phyloP scores from a whole-genome alignment of 2,888 invertebrate species.

The Cephus spinipes region DNA sequence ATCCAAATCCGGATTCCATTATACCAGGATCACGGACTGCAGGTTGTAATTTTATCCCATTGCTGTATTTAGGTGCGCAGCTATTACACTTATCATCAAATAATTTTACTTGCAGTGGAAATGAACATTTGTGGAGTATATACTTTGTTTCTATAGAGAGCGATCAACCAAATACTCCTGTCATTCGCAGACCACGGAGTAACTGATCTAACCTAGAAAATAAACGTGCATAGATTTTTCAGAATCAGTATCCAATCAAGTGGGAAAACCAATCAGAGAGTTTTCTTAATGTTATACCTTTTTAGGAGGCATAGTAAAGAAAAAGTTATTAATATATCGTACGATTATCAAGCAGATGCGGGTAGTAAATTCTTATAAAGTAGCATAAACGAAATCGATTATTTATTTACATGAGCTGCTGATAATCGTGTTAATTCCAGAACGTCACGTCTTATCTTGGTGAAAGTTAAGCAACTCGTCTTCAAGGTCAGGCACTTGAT shows the following conservation, averaged over 20 bases:
- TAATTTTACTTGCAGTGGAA: not conserved
- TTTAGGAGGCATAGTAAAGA: not conserved
- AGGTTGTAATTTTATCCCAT: not conserved
- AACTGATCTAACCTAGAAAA: not conserved
- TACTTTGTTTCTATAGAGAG: not conserved
- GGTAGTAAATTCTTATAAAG: not conserved
- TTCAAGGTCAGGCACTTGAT: not conserved
- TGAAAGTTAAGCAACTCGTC: not conserved
- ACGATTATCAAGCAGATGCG: not conserved
- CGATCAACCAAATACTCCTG: too few relatives aligned
- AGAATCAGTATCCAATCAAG: not conserved
- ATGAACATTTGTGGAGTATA: not conserved
- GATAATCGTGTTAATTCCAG: not conserved
- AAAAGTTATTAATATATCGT: not conserved
- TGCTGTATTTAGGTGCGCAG: not conserved
- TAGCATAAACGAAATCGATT: not conserved
- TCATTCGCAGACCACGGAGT: not conserved
- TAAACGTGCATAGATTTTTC: not conserved
- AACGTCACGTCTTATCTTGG: not conserved
- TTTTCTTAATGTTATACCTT: too few relatives aligned
- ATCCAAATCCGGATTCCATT: not conserved
- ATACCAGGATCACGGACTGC: not conserved
- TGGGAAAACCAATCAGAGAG: not conserved
- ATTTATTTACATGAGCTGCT: not conserved
- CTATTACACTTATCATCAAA: not conserved